Conservation (phyloP, 2,888 invertebrate genomes). For the Epistrophella euchroma region DNA sequence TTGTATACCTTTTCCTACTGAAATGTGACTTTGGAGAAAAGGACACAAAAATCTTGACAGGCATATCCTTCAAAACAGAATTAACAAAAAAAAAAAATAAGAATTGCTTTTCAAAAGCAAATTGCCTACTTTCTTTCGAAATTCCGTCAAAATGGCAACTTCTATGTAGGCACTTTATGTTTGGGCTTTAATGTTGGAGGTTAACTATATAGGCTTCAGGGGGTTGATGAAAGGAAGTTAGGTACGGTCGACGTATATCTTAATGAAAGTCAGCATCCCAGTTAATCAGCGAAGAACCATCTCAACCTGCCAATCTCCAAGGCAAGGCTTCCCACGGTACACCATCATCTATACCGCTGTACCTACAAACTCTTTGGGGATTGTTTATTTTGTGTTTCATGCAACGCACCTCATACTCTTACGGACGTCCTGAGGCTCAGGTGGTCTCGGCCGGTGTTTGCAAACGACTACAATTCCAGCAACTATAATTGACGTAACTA, state of each 20-base stretch:
- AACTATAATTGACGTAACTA: slow-evolving; percentile 84
- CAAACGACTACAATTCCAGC: slow-evolving; percentile 84
- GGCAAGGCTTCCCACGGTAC: not conserved
- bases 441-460: slow-evolving; percentile 83
- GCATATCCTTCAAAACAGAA: slow-evolving; percentile 44
- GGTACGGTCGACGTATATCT: not conserved
- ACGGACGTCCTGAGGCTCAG: slow-evolving; percentile 84
- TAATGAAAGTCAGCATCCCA: slow-evolving; percentile 35
- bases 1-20: not conserved
- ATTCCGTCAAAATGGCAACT: slow-evolving; percentile 17
- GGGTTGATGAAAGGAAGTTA: not conserved
- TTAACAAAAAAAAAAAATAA: slow-evolving; percentile 40
- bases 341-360: too few relatives aligned
- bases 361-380: slow-evolving; percentile 16
- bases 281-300: slow-evolving; percentile 37
- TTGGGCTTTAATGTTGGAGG: slow-evolving; percentile 23
- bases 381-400: slow-evolving; percentile 59
- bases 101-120: slow-evolving; percentile 32
- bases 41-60: slow-evolving; percentile 27
- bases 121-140: slow-evolving; percentile 29
- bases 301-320: not conserved
- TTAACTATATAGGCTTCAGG: not conserved
- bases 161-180: slow-evolving; percentile 23
- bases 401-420: slow-evolving; percentile 83
- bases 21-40: slow-evolving; percentile 28